Evolutionary conservation across 2,113 vertebrate species (phyloP).

Genomic region (Rhinichthys klamathensis): DNA sequence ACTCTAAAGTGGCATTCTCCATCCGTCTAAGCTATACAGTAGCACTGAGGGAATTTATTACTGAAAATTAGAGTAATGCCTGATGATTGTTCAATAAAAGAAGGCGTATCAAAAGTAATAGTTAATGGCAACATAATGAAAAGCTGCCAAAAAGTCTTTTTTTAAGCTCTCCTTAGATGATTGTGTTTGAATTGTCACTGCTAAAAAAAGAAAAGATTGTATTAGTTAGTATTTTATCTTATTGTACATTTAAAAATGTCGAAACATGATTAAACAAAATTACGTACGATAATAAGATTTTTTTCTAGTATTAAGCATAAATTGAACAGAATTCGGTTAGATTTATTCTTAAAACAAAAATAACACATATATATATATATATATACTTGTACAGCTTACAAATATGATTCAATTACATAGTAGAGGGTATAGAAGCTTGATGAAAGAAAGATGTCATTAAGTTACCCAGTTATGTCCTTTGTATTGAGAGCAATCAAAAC

Average conservation of each 20-base stretch:
- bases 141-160: slow-evolving; percentile 73
- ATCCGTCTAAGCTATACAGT: slow-evolving; percentile 38
- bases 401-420: slow-evolving; percentile 32
- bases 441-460: slow-evolving; percentile 45
- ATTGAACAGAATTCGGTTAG: not conserved
- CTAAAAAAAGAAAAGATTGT: not conserved
- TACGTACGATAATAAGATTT: not conserved
- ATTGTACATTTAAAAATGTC: not conserved
- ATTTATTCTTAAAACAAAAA: not conserved
- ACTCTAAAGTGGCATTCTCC: slow-evolving; percentile 72
- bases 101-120: slow-evolving; percentile 57
- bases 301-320: not conserved
- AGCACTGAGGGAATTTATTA: slow-evolving; percentile 35
- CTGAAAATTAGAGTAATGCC: slow-evolving; percentile 51
- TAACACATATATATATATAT: too few species aligned
- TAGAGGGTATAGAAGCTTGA: not conserved
- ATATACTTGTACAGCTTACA: slow-evolving; percentile 50
- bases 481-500: slow-evolving; percentile 66
- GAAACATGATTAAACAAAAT: not conserved
- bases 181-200: slow-evolving; percentile 39
- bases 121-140: slow-evolving; percentile 52
- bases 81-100: slow-evolving; percentile 56
- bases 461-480: slow-evolving; percentile 62
- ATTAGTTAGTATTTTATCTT: slow-evolving; percentile 1
- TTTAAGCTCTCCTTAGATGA: slow-evolving; percentile 52